These are phyloP conservation scores for Zenarchopterus dispar DNA, from an alignment of 2,797 vertebrate species.

Conservation along the genomic window DNA sequence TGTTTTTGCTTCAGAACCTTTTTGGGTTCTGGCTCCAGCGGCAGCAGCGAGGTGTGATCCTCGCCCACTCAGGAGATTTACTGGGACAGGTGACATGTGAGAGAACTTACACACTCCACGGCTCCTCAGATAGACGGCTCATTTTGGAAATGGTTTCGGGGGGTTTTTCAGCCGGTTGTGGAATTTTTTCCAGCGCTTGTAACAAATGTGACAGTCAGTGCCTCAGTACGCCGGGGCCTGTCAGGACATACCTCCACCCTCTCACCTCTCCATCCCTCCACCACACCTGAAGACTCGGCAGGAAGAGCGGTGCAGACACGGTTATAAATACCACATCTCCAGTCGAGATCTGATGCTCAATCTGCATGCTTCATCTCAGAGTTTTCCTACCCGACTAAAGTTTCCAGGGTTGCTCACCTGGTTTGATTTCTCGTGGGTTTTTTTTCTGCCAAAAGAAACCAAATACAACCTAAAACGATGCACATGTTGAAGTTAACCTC, in stretches of 20 bases:
- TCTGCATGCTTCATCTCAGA: no score
- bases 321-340: no score
- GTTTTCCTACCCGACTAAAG: background rate
- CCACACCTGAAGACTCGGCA: conserved; percentile 23
- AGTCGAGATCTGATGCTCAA: no score
- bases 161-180: conserved; percentile 56
- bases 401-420: no score
- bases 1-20: no score
- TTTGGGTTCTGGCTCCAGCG: no score
- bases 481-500: background rate
- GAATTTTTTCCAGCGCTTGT: conserved; percentile 55
- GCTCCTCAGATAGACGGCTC: conserved; percentile 19
- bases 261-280: conserved; percentile 34
- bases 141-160: conserved; percentile 75
- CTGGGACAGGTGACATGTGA: conserved; percentile 16
- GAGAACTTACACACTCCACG: background rate
- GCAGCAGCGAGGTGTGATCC: no score
- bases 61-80: background rate
- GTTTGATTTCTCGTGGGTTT: no score
- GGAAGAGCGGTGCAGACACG: conserved; percentile 1
- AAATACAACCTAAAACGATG: background rate
- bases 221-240: conserved; percentile 60
- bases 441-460: background rate
- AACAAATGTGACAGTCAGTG: conserved; percentile 57
- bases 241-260: conserved; percentile 54